Base-by-base conservation (phyloP, 2,888 invertebrate species). In the Heteromyza rotundicornis region DNA sequence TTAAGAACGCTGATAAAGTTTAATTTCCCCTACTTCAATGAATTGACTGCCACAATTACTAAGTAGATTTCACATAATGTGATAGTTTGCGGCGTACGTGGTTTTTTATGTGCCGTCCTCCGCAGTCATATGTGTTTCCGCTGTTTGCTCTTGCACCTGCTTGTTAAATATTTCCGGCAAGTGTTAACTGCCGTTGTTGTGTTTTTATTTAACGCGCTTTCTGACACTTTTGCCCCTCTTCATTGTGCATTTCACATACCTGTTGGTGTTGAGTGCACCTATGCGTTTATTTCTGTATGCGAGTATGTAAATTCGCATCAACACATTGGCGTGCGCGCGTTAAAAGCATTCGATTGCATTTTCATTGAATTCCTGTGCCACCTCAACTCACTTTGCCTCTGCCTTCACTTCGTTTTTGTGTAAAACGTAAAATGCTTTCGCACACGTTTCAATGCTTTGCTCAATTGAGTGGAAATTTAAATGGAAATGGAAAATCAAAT, bases 401-500 rank as follows among this genome's bases (percentile, higher is more conserved):
- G 3, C 3, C 5, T n/a, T n/a, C n/a, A n/a, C n/a, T n/a, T n/a
- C n/a, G n/a, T n/a, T n/a, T n/a, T n/a, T n/a, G n/a, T n/a, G n/a
- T n/a, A n/a, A n/a, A n/a, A n/a, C n/a, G n/a, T n/a, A n/a, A n/a
- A 20, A 47, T 14, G n/a, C 47, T 19, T 19, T 47, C 47, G 20
- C 47, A 20, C 20, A 19, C 47, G 14, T 7, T 47, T 47, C 7
- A 47, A 19, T 14, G 47, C 47, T 20, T 14, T 47, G 47, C 47
- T 47, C 20, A 47, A 19, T 47, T 47, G 47, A 47, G 19, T 47
- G 47, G 47, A 47, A 47, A 47, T 20, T 47, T 20, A 19, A 47
- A 47, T 47, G 47, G 47, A 47, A 47, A 47, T 47, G 47, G 20
- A 20, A 17, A 47, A 47, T 47, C 20, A 19, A 47, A 47, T 19